Base-by-base conservation (phyloP, 2,113 vertebrate genomes). In the Puffinus mauretanicus region DNA sequence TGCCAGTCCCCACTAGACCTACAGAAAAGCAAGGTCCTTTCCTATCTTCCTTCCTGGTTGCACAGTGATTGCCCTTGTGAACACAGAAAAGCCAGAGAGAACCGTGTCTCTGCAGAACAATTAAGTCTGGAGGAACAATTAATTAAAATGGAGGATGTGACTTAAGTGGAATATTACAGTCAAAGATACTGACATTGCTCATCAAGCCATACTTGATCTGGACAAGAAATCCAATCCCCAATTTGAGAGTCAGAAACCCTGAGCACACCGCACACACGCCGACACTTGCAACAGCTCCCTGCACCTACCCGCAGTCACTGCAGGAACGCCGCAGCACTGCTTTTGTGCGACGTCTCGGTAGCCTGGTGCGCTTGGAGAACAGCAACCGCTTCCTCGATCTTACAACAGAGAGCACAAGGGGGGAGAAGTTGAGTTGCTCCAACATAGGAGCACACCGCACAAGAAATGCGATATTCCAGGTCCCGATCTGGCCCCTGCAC, bases 361-460 rank as follows among this genome's bases (percentile, higher is more conserved):
- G 85, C 98, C 95, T 99, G 98, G 96, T 99, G 99, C 11, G 98
- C 99, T 80, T 99, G 99, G n/a, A 99, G 97, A 76, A 99, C 99
- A 4, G 98, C 98, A 2, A 99, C 98, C 0, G 99, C 99, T 83
- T 99, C 99, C 32, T 99, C 98, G 7, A 99, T 98, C 99, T 99
- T 80, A 21, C 14, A 69, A 47, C 46, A 79, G 4, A 86, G 65
- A 94, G 79, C 47, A 96, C 57, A 87, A 51, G 46, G n/a, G 10
- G 34, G 49, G 26, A 79, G 34, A 30, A 10, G 19, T 7, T 91
- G 82, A 85, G 61, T 32, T 19, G 36, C 72, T 47, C 57, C 44
- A 10, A 1, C 1, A 17, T 0, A 11, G 49, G 36, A 78, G 44
- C 17, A 1, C 3, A 16, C n/a, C 6, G 42, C 51, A 46, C 25